Percentiles rank a stretch among this genome's conserved stretches.
phyloP scores from a whole-genome alignment of 1,140 invertebrate species.

The Aphaenogaster ashmeadi region DNA sequence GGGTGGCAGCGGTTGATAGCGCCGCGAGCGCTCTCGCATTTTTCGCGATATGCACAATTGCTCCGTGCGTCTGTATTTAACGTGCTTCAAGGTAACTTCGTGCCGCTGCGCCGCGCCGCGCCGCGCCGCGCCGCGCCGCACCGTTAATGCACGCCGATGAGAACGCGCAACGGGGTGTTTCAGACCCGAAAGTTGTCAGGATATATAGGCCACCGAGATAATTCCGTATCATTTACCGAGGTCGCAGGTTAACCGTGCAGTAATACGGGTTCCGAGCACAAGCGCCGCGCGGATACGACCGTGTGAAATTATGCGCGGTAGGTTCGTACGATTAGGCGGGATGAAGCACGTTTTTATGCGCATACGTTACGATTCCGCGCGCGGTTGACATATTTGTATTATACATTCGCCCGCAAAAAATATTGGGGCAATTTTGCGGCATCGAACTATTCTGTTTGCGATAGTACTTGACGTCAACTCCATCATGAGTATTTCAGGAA shows the following conservation, averaged over 20 bases:
- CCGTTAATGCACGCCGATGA: slow-evolving; percentile 13
- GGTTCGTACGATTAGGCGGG: slow-evolving; percentile 32
- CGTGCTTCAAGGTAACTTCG: slow-evolving; percentile 50
- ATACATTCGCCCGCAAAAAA: not conserved
- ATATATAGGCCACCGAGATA: slow-evolving; percentile 49
- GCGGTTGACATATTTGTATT: not conserved
- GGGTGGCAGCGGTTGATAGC: slow-evolving; percentile 69
- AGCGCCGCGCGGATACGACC: not conserved
- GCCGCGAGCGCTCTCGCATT: slow-evolving; percentile 50
- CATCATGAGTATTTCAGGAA: slow-evolving; percentile 23
- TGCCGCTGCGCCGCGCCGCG: slow-evolving; percentile 17
- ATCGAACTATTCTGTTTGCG: slow-evolving; percentile 32
- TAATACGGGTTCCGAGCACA: slow-evolving; percentile 33
- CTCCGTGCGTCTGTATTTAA: slow-evolving; percentile 67
- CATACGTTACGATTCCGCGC: slow-evolving; percentile 38
- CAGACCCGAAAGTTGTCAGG: slow-evolving; percentile 37
- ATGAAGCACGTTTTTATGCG: slow-evolving; percentile 10
- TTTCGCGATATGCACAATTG: slow-evolving; percentile 69
- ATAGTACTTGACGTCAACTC: slow-evolving; percentile 38
- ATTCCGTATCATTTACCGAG: slow-evolving; percentile 53
- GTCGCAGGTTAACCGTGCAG: slow-evolving; percentile 5
- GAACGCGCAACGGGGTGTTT: not conserved
- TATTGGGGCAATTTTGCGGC: slow-evolving; percentile 38
- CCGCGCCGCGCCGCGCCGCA: not conserved
- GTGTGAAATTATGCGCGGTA: slow-evolving; percentile 48